Evolutionary conservation across 1,140 invertebrate species (phyloP).

Genomic region (Neodiprion lecontei): DNA sequence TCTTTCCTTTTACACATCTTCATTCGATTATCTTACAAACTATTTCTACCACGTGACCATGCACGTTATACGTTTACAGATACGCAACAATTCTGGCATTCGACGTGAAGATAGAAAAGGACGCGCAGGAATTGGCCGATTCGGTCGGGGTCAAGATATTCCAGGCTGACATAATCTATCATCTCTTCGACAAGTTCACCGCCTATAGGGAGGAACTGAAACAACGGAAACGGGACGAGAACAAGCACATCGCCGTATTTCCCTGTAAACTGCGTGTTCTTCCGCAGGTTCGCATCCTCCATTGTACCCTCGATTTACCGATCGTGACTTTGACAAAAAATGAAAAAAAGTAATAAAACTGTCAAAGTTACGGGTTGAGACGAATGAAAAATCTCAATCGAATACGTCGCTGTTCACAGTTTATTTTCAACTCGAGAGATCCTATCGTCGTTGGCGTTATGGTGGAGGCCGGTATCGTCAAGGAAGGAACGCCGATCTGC

Average conservation of each 20-base stretch:
- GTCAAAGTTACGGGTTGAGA: neutral
- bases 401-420: slow-evolving; percentile 75
- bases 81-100: slow-evolving; percentile 98
- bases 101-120: slow-evolving; percentile 97
- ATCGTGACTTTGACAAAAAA: neutral
- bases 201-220: slow-evolving; percentile 94
- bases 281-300: slow-evolving; percentile 71
- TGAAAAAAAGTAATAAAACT: neutral
- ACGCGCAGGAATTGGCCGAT: slow-evolving; percentile 97
- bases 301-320: neutral
- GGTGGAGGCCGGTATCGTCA: slow-evolving; percentile 94
- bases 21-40: no score
- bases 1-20: neutral
- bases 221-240: slow-evolving; percentile 90
- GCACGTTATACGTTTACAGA: slow-evolving; percentile 57
- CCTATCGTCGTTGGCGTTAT: slow-evolving; percentile 97
- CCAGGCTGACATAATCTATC: slow-evolving; percentile 99
- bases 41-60: neutral
- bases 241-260: slow-evolving; percentile 97
- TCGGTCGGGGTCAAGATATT: slow-evolving; percentile 95
- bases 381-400: neutral
- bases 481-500: slow-evolving; percentile 96
- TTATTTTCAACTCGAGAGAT: slow-evolving; percentile 96
- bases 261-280: slow-evolving; percentile 92
- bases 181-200: slow-evolving; percentile 98